These are phyloP conservation scores for Carabus problematicus DNA, from an alignment of 2,888 invertebrate genomes.

Conservation along the genomic window DNA sequence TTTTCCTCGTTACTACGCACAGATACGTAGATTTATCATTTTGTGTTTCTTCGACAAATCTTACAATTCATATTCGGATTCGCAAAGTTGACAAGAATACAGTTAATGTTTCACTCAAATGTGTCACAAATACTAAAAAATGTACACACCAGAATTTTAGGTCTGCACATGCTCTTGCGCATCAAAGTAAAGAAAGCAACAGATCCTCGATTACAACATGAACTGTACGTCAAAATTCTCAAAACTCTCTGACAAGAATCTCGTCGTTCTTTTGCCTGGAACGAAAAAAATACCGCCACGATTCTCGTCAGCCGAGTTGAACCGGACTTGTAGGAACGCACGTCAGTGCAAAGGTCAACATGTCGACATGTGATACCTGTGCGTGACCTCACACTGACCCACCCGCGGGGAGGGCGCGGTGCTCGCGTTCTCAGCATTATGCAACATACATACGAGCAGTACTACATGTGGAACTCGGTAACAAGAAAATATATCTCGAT, in stretches of 20 bases:
- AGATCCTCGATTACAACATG: not conserved
- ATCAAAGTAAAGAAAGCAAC: not conserved
- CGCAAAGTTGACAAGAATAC: no score
- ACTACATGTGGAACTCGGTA: no score
- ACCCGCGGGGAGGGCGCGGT: not conserved
- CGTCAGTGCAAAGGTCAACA: conserved; percentile 20
- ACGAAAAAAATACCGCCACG: not conserved
- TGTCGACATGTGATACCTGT: conserved; percentile 27
- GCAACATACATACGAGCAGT: not conserved
- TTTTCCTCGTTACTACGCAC: not conserved
- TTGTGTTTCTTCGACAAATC: not conserved
- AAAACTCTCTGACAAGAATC: no score
- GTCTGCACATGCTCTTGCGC: no score
- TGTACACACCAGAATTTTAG: no score
- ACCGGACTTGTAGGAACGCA: conserved; percentile 19
- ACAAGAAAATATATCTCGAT: no score
- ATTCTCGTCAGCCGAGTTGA: conserved; percentile 1
- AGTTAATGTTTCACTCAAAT: no score
- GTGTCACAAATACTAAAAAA: no score
- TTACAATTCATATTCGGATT: no score
- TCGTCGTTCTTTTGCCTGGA: conserved; percentile 7
- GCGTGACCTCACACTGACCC: conserved; percentile 21
- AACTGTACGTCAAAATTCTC: not conserved
- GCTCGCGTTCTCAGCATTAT: conserved; percentile 14
- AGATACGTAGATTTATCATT: no score